A percentile compares a stretch with the other conserved stretches of the same genome.
These are phyloP conservation scores for Thymelicus sylvestris DNA, from an alignment of 2,888 invertebrate species.

Conservation along the genomic window DNA sequence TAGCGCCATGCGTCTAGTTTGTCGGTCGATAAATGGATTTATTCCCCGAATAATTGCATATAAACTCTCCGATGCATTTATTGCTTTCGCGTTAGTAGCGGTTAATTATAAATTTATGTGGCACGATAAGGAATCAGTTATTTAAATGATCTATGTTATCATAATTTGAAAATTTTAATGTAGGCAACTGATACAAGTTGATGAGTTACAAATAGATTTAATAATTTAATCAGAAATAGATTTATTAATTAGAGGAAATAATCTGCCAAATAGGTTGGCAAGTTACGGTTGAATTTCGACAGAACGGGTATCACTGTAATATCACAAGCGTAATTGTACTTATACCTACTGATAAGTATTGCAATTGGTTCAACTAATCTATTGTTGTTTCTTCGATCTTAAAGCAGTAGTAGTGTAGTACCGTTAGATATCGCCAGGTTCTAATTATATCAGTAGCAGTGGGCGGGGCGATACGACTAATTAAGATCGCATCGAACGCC, in stretches of 20 bases:
- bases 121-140: background rate
- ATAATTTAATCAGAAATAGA: too few species aligned
- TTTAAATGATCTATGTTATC: background rate
- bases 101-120: slow-evolving; percentile 3
- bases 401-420: background rate
- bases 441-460: slow-evolving; percentile 20
- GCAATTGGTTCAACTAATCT: slow-evolving; percentile 3
- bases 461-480: slow-evolving; percentile 27
- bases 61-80: slow-evolving; percentile 20
- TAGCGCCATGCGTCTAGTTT: slow-evolving; percentile 2
- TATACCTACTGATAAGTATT: too few species aligned
- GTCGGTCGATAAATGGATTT: slow-evolving; percentile 16
- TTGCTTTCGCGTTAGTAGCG: slow-evolving; percentile 9
- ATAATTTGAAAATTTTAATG: too few species aligned
- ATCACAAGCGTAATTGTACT: too few species aligned
- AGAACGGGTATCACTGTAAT: too few species aligned
- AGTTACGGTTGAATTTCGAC: too few species aligned
- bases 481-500: slow-evolving; percentile 26
- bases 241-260: too few species aligned
- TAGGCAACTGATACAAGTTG: too few species aligned
- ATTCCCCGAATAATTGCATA: slow-evolving; percentile 21
- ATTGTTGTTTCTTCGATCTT: slow-evolving; percentile 12
- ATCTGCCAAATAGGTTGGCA: too few species aligned
- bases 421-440: slow-evolving; percentile 23
- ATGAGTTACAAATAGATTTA: too few species aligned